Conservation (phyloP, 1,140 invertebrate genomes). For the Drosophila takahashii region DNA sequence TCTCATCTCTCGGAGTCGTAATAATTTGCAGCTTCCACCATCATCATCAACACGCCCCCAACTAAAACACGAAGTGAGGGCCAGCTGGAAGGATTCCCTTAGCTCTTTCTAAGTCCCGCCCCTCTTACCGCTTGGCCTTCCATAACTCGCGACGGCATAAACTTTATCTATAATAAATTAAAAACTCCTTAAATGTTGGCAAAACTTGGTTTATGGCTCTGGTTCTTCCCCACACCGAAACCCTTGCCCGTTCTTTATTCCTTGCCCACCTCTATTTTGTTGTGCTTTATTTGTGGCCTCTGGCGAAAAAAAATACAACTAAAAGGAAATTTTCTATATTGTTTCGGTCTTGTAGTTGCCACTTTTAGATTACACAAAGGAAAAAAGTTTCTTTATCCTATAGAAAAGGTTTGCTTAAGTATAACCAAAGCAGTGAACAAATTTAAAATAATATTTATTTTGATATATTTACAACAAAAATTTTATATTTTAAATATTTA, state of each 20-base stretch:
- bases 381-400: not conserved
- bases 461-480: too few species aligned
- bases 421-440: not conserved
- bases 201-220: slow-evolving; percentile 52
- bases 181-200: slow-evolving; percentile 82
- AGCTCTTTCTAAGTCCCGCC: slow-evolving; percentile 2
- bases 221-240: slow-evolving; percentile 7
- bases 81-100: slow-evolving; percentile 39
- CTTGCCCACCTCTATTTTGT: slow-evolving; percentile 45
- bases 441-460: not conserved
- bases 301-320: slow-evolving; percentile 35
- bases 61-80: slow-evolving; percentile 34
- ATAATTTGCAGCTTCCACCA: slow-evolving; percentile 69
- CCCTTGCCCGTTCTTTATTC: slow-evolving; percentile 4
- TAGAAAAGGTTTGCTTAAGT: not conserved
- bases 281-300: slow-evolving; percentile 62
- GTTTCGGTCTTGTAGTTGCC: slow-evolving; percentile 42
- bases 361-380: slow-evolving; percentile 3
- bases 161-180: slow-evolving; percentile 84
- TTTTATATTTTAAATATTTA: too few species aligned
- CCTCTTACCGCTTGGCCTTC: slow-evolving; percentile 8
- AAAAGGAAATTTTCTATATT: slow-evolving; percentile 39
- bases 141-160: slow-evolving; percentile 45
- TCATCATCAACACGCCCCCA: slow-evolving; percentile 73
- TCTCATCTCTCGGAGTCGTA: slow-evolving; percentile 28